These are phyloP conservation scores for Acrobasis suavella DNA, from an alignment of 2,888 invertebrate genomes.

Conservation along the genomic window DNA sequence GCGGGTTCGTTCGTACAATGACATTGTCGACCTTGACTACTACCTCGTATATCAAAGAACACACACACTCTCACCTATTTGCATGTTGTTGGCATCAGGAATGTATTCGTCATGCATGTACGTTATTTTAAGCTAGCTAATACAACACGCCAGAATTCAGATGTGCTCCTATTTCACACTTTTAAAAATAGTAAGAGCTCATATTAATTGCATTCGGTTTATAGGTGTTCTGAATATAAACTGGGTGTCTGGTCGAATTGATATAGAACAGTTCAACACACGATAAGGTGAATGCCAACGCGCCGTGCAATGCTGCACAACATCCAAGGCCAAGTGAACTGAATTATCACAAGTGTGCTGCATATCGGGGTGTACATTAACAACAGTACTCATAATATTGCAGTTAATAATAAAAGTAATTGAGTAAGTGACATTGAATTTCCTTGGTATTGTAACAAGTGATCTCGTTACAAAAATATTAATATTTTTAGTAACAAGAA, in stretches of 20 bases:
- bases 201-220: slow-evolving; percentile 38
- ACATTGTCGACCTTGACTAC: slow-evolving; percentile 80
- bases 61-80: slow-evolving; percentile 37
- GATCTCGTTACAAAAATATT: too few relatives aligned
- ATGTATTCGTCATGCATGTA: slow-evolving; percentile 62
- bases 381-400: slow-evolving; percentile 20
- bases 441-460: neutral
- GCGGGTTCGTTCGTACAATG: slow-evolving; percentile 75
- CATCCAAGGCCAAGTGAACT: slow-evolving; percentile 67
- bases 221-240: slow-evolving; percentile 44
- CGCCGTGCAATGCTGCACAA: slow-evolving; percentile 57
- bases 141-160: slow-evolving; percentile 52
- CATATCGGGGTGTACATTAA: slow-evolving; percentile 36
- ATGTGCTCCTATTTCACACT: slow-evolving; percentile 35
- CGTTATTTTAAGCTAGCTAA: slow-evolving; percentile 55
- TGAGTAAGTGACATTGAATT: slow-evolving; percentile 13
- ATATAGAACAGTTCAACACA: slow-evolving; percentile 76
- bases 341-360: slow-evolving; percentile 48
- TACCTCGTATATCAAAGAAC: slow-evolving; percentile 66
- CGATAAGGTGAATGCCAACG: slow-evolving; percentile 73
- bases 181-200: slow-evolving; percentile 32
- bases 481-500: neutral
- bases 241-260: slow-evolving; percentile 45
- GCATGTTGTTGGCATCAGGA: slow-evolving; percentile 42
- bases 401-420: slow-evolving; percentile 5